Evolutionary conservation across 2,797 vertebrate genomes (phyloP), one percentile per base, ranked within the genome.

Genomic region (Ciconia nigra): DNA sequence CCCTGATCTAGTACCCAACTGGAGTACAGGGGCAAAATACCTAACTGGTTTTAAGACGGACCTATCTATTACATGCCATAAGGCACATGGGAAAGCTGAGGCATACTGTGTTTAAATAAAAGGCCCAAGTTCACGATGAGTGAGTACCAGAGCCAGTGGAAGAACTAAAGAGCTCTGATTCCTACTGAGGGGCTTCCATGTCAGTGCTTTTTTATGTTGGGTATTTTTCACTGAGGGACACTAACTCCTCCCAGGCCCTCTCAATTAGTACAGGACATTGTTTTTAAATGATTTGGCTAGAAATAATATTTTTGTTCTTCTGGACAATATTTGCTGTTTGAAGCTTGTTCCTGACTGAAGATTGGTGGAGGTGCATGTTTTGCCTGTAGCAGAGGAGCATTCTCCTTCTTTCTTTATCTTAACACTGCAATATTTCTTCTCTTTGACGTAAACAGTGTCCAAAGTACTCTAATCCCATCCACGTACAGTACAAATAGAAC

Each of bases 391-490:
- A 79, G 33, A 87, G 39, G 28, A 93, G 7, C 22, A 31, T 72
- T 87, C 61, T 76, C 67, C 91, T 93, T 49, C 61, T 77, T 82
- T 72, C 42, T 91, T 89, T 93, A 46, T 90, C 58, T 92, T 81
- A 90, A 52, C n/a, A 33, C 26, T 88, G 10, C 80, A 85, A 9
- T 72, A 46, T 82, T 96, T 96, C 73, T 94, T 84, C 76, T 90
- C 71, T 77, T 91, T 49, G 92, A 84, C 65, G 82, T 57, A 57
- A 94, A 18, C 41, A 66, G 71, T 67, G 57, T 87, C 70, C 85
- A 87, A 91, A 97, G 66, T 46, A 84, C 72, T 93, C 81, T 65
- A 83, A 51, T 87, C 85, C 82, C 59, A 79, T 83, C 55, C 84
- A 73, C 7, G 7, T 25, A 59, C 25, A 63, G 54, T 76, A 76